Evolutionary conservation across 2,888 invertebrate genomes (phyloP).

Genomic region (Pristionchus exspectatus): DNA sequence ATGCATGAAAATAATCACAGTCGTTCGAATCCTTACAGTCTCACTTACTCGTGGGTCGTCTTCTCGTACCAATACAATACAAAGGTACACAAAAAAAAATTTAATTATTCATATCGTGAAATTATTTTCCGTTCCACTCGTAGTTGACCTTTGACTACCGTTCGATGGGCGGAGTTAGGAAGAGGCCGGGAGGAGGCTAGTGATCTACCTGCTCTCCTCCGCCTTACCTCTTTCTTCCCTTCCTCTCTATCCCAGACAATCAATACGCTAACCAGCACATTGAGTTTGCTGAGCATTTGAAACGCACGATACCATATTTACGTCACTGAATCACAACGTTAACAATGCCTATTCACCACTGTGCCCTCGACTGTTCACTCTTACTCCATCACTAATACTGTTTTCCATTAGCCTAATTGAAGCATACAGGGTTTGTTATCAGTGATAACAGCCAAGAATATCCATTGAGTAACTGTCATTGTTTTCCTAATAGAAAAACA

Average conservation of each 20-base stretch:
- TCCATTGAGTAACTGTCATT: not conserved
- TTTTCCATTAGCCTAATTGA: not conserved
- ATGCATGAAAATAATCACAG: no score
- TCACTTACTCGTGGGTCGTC: conserved; percentile 33
- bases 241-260: no score
- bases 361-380: not conserved
- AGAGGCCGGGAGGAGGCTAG: no score
- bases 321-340: no score
- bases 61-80: conserved; percentile 31
- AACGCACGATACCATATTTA: no score
- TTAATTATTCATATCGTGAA: not conserved
- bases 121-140: no score
- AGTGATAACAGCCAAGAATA: not conserved
- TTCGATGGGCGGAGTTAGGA: no score
- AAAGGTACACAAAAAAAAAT: not conserved
- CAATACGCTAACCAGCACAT: no score
- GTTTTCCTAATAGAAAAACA: not conserved
- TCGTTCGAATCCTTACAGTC: not conserved
- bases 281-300: no score
- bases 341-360: not conserved
- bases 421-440: not conserved
- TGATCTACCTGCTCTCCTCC: no score
- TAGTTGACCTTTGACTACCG: no score
- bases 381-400: not conserved
- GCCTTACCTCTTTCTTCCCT: no score